Evolutionary conservation across 1,140 invertebrate species (phyloP).

Genomic region (Formica selysi): DNA sequence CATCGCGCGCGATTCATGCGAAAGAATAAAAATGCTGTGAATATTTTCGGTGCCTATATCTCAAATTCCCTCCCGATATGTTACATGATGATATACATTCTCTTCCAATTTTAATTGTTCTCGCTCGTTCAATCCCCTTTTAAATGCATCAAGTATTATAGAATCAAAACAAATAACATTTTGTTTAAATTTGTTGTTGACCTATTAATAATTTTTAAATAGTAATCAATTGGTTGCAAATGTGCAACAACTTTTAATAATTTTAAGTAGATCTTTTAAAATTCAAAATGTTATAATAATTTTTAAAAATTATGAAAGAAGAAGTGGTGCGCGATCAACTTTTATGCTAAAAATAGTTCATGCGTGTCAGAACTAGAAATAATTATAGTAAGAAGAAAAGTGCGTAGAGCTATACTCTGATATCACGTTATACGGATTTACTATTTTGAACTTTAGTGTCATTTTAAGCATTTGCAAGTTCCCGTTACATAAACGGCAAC

Average conservation of each 20-base stretch:
- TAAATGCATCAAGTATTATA: not conserved
- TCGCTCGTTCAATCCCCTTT: not conserved
- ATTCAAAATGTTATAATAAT: not conserved
- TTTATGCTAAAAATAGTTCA: not conserved
- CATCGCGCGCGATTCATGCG: not conserved
- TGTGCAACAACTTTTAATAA: not conserved
- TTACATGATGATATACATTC: not conserved
- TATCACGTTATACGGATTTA: no score
- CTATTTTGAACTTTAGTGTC: no score
- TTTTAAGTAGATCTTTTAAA: not conserved
- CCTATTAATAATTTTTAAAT: not conserved
- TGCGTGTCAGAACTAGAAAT: not conserved
- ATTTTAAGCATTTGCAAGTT: not conserved
- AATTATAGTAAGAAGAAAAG: no score
- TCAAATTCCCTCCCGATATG: not conserved
- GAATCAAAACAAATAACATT: not conserved
- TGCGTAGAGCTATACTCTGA: no score
- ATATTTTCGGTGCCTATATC: not conserved
- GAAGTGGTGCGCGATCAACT: not conserved
- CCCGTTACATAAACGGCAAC: not conserved
- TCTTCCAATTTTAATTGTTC: not conserved
- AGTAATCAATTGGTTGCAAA: not conserved
- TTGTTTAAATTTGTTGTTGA: not conserved
- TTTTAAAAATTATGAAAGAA: not conserved
- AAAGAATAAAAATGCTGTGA: not conserved